Conservation (phyloP, 2,797 vertebrate genomes). For the Eulemur rubriventer region DNA sequence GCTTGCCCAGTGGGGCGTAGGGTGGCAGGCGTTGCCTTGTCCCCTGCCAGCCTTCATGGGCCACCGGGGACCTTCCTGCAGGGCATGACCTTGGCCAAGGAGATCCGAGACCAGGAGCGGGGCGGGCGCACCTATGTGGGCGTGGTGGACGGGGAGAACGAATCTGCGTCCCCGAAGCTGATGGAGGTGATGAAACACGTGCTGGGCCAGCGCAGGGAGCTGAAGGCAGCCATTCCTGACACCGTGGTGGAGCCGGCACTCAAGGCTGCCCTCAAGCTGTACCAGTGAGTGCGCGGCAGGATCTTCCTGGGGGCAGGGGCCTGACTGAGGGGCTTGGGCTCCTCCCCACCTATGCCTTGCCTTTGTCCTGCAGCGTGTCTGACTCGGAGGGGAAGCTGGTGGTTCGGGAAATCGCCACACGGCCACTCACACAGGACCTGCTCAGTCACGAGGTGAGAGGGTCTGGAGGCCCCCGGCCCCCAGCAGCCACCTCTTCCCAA, state of each 20-base stretch:
- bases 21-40: background rate
- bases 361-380: slow-evolving; percentile 83
- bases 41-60: background rate
- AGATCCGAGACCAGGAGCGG: slow-evolving; percentile 92
- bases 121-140: slow-evolving; percentile 89
- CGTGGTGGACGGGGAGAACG: slow-evolving; percentile 89
- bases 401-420: slow-evolving; percentile 89
- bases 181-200: slow-evolving; percentile 87
- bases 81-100: slow-evolving; percentile 92
- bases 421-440: slow-evolving; percentile 90
- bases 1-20: background rate
- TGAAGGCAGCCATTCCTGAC: slow-evolving; percentile 86
- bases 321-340: background rate
- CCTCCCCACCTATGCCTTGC: background rate
- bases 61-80: slow-evolving; percentile 62
- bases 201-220: slow-evolving; percentile 85
- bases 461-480: background rate
- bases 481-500: background rate
- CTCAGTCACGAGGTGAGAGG: slow-evolving; percentile 87
- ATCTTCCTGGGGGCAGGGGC: background rate
- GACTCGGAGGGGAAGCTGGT: slow-evolving; percentile 89
- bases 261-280: slow-evolving; percentile 89
- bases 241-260: slow-evolving; percentile 86
- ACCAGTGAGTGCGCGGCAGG: slow-evolving; percentile 87
- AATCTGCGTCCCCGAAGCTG: slow-evolving; percentile 81